These are phyloP conservation scores for Aratinga solstitialis DNA, from an alignment of 2,797 vertebrate species.

Conservation along the genomic window DNA sequence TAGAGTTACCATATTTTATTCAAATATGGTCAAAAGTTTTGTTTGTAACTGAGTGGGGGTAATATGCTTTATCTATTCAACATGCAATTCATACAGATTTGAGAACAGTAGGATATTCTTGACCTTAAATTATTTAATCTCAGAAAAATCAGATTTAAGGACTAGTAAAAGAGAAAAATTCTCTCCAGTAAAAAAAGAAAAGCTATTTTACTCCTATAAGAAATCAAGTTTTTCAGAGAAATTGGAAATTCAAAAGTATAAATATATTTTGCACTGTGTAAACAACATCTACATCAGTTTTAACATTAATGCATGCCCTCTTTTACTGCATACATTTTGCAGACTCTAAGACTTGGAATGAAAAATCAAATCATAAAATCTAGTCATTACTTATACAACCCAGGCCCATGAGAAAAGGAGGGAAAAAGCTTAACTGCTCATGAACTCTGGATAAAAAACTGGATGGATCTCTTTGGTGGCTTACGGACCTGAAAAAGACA, in stretches of 20 bases:
- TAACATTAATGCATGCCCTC: background rate
- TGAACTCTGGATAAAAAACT: background rate
- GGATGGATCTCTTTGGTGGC: background rate
- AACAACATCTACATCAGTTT: background rate
- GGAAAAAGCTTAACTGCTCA: accelerated
- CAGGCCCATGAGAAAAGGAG: background rate
- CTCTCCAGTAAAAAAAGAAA: background rate
- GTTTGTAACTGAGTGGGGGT: background rate
- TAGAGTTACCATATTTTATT: background rate
- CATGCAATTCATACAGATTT: background rate
- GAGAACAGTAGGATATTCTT: background rate
- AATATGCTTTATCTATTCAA: background rate
- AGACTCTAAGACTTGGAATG: background rate
- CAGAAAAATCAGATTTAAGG: background rate
- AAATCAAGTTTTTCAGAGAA: background rate
- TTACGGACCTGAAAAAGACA: background rate
- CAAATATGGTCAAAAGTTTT: background rate
- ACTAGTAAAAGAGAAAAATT: background rate
- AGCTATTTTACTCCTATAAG: background rate
- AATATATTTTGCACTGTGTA: background rate
- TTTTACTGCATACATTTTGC: background rate
- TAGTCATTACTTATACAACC: background rate
- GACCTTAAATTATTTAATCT: background rate
- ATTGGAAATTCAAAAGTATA: background rate
- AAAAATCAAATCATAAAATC: background rate